These are phyloP conservation scores for Apostichopus parvimensis DNA, from an alignment of 35 echinoderm and acorn worm species.

Conservation along the genomic window DNA sequence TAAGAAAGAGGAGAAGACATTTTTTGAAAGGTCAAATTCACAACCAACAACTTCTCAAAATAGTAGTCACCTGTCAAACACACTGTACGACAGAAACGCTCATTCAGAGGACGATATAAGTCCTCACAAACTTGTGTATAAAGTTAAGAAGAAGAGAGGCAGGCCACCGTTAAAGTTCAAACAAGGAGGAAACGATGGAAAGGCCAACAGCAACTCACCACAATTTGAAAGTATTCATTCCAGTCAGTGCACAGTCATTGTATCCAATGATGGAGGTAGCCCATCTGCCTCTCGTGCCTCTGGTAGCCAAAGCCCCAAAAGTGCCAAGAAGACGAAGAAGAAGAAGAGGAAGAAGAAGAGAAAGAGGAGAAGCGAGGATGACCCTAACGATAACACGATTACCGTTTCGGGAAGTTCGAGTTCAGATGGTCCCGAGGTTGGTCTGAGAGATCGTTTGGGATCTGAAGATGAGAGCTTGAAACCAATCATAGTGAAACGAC, in stretches of 20 bases:
- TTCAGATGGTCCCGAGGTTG: too few relatives aligned
- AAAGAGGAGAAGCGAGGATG: too few relatives aligned
- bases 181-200: not conserved
- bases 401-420: too few relatives aligned
- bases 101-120: not conserved
- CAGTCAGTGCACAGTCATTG: not conserved
- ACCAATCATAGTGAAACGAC: not conserved
- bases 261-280: too few relatives aligned
- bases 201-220: not conserved
- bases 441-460: too few relatives aligned
- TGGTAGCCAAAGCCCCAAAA: not conserved
- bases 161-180: constrained; percentile 19
- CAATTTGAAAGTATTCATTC: not conserved
- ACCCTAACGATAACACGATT: too few relatives aligned
- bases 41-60: not conserved
- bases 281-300: not conserved
- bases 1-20: not conserved
- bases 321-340: not conserved
- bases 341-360: not conserved
- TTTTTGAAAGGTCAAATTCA: not conserved
- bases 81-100: not conserved
- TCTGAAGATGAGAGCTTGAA: not conserved
- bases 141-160: constrained; percentile 16
- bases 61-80: not conserved
- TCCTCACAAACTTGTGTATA: not conserved